Evolutionary conservation across 2,888 invertebrate species (phyloP).

Genomic region (Cistogaster globosa): DNA sequence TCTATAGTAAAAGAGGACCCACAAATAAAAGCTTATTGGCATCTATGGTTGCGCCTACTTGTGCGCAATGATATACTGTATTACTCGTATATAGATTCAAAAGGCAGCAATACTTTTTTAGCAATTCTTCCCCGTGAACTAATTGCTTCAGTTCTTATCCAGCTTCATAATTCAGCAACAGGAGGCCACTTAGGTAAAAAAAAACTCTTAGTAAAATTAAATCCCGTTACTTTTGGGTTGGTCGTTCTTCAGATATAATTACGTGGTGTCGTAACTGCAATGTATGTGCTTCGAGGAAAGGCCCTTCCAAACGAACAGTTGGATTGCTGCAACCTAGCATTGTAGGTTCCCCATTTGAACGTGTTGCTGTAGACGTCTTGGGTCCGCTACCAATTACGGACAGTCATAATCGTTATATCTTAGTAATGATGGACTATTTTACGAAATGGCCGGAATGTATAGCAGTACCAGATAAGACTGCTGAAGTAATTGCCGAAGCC

Average conservation of each 20-base stretch:
- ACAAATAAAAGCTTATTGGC: not conserved
- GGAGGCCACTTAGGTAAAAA: not conserved
- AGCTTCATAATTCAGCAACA: too few species aligned
- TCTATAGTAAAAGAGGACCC: not conserved
- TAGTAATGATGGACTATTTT: slow-evolving; percentile 7
- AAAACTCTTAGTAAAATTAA: not conserved
- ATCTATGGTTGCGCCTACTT: slow-evolving; percentile 1
- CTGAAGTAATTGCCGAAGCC: not conserved
- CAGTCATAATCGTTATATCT: not conserved
- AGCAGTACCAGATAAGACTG: not conserved
- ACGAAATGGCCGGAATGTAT: slow-evolving; percentile 16
- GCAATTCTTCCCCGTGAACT: too few species aligned
- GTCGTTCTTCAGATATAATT: not conserved
- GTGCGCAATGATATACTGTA: not conserved
- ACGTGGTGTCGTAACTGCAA: not conserved
- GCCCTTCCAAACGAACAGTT: not conserved
- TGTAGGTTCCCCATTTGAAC: not conserved
- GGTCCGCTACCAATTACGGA: not conserved
- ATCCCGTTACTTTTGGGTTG: slow-evolving; percentile 1
- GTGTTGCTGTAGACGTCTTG: not conserved
- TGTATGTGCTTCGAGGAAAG: not conserved
- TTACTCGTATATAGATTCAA: slow-evolving; percentile 2
- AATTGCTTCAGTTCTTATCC: too few species aligned
- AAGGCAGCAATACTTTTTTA: not conserved
- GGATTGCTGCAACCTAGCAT: slow-evolving; percentile 3